Evolutionary conservation across 2,888 invertebrate species (phyloP).

Genomic region (Vesta saturnalis): DNA sequence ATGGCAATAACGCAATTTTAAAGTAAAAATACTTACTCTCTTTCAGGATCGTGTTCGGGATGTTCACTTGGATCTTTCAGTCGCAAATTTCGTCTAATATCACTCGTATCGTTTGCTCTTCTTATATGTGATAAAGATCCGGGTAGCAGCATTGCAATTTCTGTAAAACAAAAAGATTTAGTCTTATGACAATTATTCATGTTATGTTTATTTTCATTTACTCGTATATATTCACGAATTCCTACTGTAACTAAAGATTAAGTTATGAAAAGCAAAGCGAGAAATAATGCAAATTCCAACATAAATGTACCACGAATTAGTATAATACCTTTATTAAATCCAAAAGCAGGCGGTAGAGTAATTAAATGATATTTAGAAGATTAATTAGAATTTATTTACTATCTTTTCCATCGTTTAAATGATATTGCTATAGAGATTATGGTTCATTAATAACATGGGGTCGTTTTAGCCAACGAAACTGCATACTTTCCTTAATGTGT

Average conservation of each 20-base stretch:
- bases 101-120: constrained; percentile 81
- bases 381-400: too few species aligned
- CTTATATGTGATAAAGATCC: constrained; percentile 79
- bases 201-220: not conserved
- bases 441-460: too few species aligned
- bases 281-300: not conserved
- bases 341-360: not conserved
- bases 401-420: too few species aligned
- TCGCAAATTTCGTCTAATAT: constrained; percentile 82
- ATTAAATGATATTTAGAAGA: not conserved
- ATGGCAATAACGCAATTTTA: not conserved
- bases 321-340: not conserved
- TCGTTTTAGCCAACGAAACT: too few species aligned
- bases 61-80: constrained; percentile 77
- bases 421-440: too few species aligned
- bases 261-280: not conserved
- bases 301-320: not conserved
- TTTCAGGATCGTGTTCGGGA: constrained; percentile 74
- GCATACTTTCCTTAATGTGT: too few species aligned
- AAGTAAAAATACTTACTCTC: constrained; percentile 50
- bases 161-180: constrained; percentile 63
- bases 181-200: not conserved
- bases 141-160: constrained; percentile 85
- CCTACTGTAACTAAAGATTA: not conserved
- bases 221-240: not conserved